Percentiles rank a stretch among this genome's conserved stretches.
phyloP scores from a whole-genome alignment of 2,797 vertebrate species.

The Notamacropus eugenii region DNA sequence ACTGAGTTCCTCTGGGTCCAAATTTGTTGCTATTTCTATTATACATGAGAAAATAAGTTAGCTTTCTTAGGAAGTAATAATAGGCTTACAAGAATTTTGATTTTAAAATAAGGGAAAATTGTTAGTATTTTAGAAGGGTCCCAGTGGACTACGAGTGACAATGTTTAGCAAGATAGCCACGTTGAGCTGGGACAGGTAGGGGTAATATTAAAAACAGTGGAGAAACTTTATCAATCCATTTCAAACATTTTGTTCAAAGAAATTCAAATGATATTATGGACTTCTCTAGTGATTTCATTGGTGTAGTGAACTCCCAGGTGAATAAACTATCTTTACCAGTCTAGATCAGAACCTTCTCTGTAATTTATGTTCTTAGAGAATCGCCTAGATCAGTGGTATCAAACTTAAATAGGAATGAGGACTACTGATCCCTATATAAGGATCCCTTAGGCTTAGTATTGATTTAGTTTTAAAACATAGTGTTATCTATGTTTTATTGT shows the following conservation, averaged over 20 bases:
- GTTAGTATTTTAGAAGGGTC: background rate
- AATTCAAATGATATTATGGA: background rate
- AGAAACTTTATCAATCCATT: background rate
- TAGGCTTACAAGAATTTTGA: background rate
- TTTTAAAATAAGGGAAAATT: background rate
- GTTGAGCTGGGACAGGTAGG: background rate
- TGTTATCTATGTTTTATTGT: background rate
- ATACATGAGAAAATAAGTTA: background rate
- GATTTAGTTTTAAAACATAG: background rate
- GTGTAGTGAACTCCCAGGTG: background rate
- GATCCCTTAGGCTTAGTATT: background rate
- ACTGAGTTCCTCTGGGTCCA: background rate
- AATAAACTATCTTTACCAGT: background rate
- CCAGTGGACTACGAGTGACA: background rate
- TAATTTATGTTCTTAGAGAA: background rate
- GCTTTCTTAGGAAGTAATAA: background rate
- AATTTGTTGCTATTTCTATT: background rate
- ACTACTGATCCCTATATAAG: background rate
- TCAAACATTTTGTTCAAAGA: background rate
- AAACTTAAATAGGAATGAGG: background rate
- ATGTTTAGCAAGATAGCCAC: background rate
- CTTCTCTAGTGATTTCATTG: background rate
- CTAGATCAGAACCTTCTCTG: background rate
- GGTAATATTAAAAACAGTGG: background rate
- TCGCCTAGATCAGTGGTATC: background rate